A percentile compares a stretch with the other conserved stretches of the same genome.
Evolutionary conservation across 2,888 invertebrate species (phyloP).

Genomic region (Andricus curvator): DNA sequence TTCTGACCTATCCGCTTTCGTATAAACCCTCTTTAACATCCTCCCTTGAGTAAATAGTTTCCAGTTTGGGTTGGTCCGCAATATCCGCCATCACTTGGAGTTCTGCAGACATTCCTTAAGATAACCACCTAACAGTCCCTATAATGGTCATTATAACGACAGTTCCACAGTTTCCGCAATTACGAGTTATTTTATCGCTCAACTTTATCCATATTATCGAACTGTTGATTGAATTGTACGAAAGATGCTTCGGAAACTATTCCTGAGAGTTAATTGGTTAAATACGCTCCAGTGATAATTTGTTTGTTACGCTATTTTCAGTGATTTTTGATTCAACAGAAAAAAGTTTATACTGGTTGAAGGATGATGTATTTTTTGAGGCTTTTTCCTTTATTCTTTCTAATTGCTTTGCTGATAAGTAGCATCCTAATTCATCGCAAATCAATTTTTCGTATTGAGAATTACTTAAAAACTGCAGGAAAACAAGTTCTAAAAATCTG

Average conservation of each 20-base stretch:
- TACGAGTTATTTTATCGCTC: constrained; percentile 25
- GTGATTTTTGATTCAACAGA: too few relatives aligned
- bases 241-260: too few relatives aligned
- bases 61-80: constrained; percentile 62
- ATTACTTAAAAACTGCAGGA: too few relatives aligned
- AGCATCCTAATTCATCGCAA: too few relatives aligned
- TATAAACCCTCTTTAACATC: constrained; percentile 69
- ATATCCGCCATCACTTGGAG: constrained; percentile 48
- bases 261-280: not conserved
- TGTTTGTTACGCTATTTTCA: too few relatives aligned
- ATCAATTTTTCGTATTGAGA: too few relatives aligned
- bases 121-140: constrained; percentile 11
- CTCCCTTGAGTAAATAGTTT: constrained; percentile 72
- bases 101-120: constrained; percentile 45
- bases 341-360: too few relatives aligned
- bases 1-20: constrained; percentile 67
- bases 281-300: not conserved
- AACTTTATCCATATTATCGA: constrained; percentile 4
- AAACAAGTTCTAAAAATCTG: too few relatives aligned
- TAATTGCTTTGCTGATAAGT: too few relatives aligned
- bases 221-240: not conserved
- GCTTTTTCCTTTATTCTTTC: too few relatives aligned
- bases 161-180: constrained; percentile 5
- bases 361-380: too few relatives aligned
- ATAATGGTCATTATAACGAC: constrained; percentile 11